These are phyloP conservation scores for Bombus cullumanus DNA, from an alignment of 1,140 invertebrate species.

Conservation along the genomic window DNA sequence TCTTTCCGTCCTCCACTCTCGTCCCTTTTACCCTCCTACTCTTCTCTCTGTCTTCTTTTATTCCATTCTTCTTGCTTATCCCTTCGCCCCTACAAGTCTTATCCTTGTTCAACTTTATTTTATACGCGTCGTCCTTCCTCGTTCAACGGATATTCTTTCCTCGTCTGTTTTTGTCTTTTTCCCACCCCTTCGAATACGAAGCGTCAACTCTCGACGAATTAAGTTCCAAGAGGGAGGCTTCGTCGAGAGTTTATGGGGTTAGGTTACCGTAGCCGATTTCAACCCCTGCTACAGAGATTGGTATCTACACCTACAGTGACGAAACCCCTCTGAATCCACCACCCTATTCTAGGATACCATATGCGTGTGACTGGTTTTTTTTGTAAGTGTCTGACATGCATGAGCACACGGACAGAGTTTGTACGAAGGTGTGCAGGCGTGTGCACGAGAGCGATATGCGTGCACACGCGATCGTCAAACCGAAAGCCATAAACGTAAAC, in stretches of 20 bases:
- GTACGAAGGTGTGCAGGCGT: not conserved
- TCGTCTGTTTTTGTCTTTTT: not conserved
- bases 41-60: not conserved
- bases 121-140: not conserved
- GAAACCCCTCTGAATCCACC: slow-evolving; percentile 36
- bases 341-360: slow-evolving; percentile 3
- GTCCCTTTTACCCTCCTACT: not conserved
- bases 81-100: not conserved
- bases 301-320: slow-evolving; percentile 72
- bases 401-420: not conserved
- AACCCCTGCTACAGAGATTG: slow-evolving; percentile 76
- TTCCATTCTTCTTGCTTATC: not conserved
- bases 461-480: slow-evolving; percentile 79
- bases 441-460: slow-evolving; percentile 52
- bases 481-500: slow-evolving; percentile 81
- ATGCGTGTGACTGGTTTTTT: slow-evolving; percentile 5
- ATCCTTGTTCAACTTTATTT: not conserved
- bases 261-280: slow-evolving; percentile 77
- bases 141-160: not conserved
- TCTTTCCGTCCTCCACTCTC: not conserved
- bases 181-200: slow-evolving; percentile 20
- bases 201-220: slow-evolving; percentile 75
- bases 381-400: slow-evolving; percentile 1
- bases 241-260: slow-evolving; percentile 74
- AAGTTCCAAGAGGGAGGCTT: slow-evolving; percentile 72